Evolutionary conservation across 1,140 invertebrate species (phyloP).

Genomic region (Gonatopus flavifemur): DNA sequence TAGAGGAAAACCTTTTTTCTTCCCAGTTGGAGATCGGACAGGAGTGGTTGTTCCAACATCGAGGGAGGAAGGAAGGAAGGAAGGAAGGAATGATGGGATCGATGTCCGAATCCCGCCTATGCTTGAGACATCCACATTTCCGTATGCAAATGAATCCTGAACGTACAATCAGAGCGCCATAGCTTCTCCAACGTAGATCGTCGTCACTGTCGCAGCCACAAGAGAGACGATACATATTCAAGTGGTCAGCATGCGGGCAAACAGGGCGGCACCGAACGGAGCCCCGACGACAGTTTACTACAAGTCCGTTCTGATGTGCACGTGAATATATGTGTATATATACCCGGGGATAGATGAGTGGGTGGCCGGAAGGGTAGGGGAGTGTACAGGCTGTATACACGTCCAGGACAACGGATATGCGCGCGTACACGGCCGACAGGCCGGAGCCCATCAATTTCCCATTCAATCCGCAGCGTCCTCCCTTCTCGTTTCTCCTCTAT

Average conservation of each 20-base stretch:
- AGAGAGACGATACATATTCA: slow-evolving; percentile 40
- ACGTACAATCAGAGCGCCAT: slow-evolving; percentile 38
- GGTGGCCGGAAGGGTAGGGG: not conserved
- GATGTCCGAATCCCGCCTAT: not conserved
- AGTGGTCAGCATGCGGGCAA: slow-evolving; percentile 31
- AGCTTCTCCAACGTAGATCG: no score
- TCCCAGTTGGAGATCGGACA: not conserved
- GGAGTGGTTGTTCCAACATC: not conserved
- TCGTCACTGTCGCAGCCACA: no score
- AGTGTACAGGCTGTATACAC: slow-evolving; percentile 28
- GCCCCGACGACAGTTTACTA: slow-evolving; percentile 21
- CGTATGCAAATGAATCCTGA: slow-evolving; percentile 36
- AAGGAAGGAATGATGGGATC: not conserved
- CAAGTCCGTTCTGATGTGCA: slow-evolving; percentile 6
- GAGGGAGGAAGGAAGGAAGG: not conserved
- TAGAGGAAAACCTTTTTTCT: no score
- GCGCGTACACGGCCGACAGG: slow-evolving; percentile 36
- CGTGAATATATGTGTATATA: not conserved
- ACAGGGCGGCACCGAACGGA: slow-evolving; percentile 26
- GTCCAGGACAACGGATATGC: slow-evolving; percentile 33
- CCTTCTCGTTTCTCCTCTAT: not conserved
- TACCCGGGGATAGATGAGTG: not conserved
- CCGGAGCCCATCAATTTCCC: slow-evolving; percentile 44
- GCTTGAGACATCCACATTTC: slow-evolving; percentile 13
- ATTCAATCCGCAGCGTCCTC: slow-evolving; percentile 35